These are phyloP conservation scores for Nesidiocoris tenuis DNA, from an alignment of 2,888 invertebrate species.

Conservation along the genomic window DNA sequence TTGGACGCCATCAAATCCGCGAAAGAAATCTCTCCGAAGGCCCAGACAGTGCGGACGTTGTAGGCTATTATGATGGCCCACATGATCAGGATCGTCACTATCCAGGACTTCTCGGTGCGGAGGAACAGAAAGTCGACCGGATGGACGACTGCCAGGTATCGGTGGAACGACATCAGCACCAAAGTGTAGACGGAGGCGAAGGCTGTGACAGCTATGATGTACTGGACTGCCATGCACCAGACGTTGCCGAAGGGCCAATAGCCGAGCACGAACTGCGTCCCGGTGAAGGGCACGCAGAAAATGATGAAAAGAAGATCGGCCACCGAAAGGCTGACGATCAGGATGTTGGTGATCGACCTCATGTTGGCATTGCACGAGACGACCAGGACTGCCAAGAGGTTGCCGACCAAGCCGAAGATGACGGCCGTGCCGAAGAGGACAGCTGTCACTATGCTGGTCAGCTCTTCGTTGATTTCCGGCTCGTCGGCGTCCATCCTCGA, in stretches of 20 bases:
- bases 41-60: constrained; percentile 66
- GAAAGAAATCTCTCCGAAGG: constrained; percentile 61
- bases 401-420: constrained; percentile 82
- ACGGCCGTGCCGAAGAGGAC: constrained; percentile 83
- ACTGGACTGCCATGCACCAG: constrained; percentile 89
- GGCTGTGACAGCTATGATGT: constrained; percentile 80
- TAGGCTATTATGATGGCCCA: constrained; percentile 73
- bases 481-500: neutral
- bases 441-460: constrained; percentile 52
- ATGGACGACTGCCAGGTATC: constrained; percentile 89
- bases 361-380: constrained; percentile 86
- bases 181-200: constrained; percentile 92
- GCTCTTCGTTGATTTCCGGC: constrained; percentile 21
- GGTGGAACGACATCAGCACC: constrained; percentile 89
- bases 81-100: constrained; percentile 71
- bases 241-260: constrained; percentile 87
- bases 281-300: constrained; percentile 89
- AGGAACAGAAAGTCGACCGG: constrained; percentile 82
- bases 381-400: constrained; percentile 79
- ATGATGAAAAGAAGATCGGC: constrained; percentile 89
- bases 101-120: constrained; percentile 79
- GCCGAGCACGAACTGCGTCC: constrained; percentile 80
- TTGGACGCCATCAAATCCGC: constrained; percentile 45
- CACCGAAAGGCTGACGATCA: constrained; percentile 85
- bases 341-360: constrained; percentile 88